Conservation (phyloP, 2,797 vertebrate genomes). For the Myotis daubentonii region DNA sequence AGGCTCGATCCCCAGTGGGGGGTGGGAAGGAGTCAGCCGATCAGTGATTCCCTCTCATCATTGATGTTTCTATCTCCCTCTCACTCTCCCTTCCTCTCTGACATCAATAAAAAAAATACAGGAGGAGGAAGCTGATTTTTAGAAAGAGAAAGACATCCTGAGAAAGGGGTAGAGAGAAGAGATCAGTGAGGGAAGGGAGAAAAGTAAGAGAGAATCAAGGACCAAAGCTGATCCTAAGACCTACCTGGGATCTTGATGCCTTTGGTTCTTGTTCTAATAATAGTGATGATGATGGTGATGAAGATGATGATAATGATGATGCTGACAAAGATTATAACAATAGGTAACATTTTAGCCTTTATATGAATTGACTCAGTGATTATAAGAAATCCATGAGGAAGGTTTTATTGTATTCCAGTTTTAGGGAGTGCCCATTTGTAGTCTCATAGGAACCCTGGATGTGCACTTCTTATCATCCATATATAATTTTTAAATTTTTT, state of each 20-base stretch:
- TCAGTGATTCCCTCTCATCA: no score
- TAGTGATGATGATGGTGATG: not conserved
- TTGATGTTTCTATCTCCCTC: no score
- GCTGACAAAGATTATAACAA: not conserved
- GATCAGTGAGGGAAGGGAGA: not conserved
- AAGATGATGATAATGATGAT: not conserved
- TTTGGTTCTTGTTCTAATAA: not conserved
- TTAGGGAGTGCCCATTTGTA: not conserved
- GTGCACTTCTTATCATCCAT: not conserved
- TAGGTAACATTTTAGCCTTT: not conserved
- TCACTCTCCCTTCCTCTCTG: no score
- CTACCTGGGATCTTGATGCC: not conserved
- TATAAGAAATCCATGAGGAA: not conserved
- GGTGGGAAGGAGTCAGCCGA: no score
- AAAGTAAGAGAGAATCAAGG: not conserved
- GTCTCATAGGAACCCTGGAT: not conserved
- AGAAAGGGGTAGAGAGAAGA: no score
- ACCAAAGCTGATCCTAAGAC: not conserved
- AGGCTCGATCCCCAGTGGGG: no score
- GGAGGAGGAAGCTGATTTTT: no score
- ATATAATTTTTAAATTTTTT: not conserved
- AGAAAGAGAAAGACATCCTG: no score
- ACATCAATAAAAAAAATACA: no score
- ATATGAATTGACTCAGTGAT: not conserved
- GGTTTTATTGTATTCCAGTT: not conserved